Percentiles rank a stretch among this genome's conserved stretches.
These are phyloP conservation scores for Axinella damicornis DNA, from an alignment of 37 sponge, comb jelly and placozoan genomes.

Conservation along the genomic window DNA sequence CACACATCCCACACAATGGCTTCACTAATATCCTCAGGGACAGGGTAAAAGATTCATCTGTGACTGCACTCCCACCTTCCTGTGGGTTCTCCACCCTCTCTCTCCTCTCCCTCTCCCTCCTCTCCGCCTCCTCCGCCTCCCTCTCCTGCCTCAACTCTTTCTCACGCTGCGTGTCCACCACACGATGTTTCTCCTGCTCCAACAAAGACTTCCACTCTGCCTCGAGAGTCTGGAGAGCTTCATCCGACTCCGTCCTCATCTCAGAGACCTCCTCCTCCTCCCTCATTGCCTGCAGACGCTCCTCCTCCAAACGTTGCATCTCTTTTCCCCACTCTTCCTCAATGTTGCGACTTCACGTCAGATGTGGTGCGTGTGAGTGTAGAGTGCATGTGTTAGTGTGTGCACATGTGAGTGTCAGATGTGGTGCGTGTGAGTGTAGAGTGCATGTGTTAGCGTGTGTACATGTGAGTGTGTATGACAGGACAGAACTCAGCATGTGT, in stretches of 20 bases:
- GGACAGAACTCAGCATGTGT: too few species aligned
- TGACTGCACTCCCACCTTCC: too few species aligned
- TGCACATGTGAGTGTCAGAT: too few species aligned
- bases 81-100: neutral
- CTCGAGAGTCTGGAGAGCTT: slow-evolving; percentile 28
- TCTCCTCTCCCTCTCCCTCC: slow-evolving; percentile 36
- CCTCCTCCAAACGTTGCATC: slow-evolving; percentile 39
- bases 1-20: too few species aligned
- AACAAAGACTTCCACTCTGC: slow-evolving; percentile 4
- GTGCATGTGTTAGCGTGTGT: too few species aligned
- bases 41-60: too few species aligned
- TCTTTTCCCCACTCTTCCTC: slow-evolving; percentile 40
- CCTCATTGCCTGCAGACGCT: slow-evolving; percentile 6
- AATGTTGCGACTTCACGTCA: slow-evolving; percentile 1
- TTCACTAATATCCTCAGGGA: too few species aligned
- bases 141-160: slow-evolving; percentile 31
- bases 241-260: slow-evolving; percentile 2
- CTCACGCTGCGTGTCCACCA: slow-evolving; percentile 47
- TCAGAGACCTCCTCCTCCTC: neutral
- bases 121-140: slow-evolving; percentile 48
- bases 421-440: too few species aligned
- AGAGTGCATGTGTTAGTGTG: neutral
- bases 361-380: neutral
- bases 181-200: slow-evolving; percentile 36
- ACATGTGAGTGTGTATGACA: too few species aligned